Percentiles rank a stretch among this genome's conserved stretches.
phyloP scores from a whole-genome alignment of 2,888 invertebrate species.

The Tetramorium bicarinatum region DNA sequence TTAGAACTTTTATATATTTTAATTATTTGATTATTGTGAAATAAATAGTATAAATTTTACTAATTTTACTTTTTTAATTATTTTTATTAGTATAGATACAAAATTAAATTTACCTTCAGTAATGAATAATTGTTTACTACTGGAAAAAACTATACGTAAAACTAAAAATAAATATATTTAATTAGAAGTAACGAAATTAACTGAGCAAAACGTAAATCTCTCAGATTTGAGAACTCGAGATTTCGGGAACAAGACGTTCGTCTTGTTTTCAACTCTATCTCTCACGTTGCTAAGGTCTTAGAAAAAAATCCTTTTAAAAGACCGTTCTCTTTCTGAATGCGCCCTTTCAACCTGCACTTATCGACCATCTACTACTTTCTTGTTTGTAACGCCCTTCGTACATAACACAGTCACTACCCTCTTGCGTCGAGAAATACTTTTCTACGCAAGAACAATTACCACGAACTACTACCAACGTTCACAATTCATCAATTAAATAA shows the following conservation, averaged over 20 bases:
- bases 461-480: background rate
- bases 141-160: background rate
- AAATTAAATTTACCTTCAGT: background rate
- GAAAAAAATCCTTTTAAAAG: conserved; percentile 31
- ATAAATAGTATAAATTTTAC: conserved; percentile 6
- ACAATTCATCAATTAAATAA: conserved; percentile 18
- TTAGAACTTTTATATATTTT: background rate
- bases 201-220: background rate
- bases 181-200: conserved; percentile 23
- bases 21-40: background rate
- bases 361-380: conserved; percentile 32
- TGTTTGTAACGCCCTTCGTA: conserved; percentile 36
- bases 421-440: conserved; percentile 18
- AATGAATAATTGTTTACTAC: background rate
- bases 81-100: background rate
- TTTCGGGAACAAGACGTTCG: background rate
- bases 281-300: background rate
- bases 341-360: conserved; percentile 43
- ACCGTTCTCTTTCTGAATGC: conserved; percentile 22
- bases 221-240: background rate
- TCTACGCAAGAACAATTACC: background rate
- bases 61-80: background rate
- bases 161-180: background rate
- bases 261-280: background rate
- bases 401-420: conserved; percentile 18